phyloP scores from a whole-genome alignment of 2,113 vertebrate species.

The Caranx melampygus region DNA sequence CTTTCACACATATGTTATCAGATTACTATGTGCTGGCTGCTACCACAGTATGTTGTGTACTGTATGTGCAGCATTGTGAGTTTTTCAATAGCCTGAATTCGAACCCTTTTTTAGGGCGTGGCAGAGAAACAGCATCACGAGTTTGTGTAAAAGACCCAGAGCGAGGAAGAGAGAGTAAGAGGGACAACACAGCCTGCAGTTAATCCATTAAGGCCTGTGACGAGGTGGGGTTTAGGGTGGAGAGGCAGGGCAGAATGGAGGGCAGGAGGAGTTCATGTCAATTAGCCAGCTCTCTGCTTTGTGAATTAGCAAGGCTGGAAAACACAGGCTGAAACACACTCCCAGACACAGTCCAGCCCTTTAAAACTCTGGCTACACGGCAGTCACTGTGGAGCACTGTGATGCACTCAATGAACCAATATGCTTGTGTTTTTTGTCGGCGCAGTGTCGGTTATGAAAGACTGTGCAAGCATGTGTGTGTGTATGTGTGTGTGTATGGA shows the following conservation, averaged over 20 bases:
- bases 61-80: background rate
- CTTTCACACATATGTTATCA: slow-evolving; percentile 44
- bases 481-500: slow-evolving; percentile 9
- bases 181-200: slow-evolving; percentile 51
- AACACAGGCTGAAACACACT: slow-evolving; percentile 29
- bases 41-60: slow-evolving; percentile 2
- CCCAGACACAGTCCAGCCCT: slow-evolving; percentile 12
- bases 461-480: background rate
- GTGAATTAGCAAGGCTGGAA: slow-evolving; percentile 54
- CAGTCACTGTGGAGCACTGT: slow-evolving; percentile 10
- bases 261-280: slow-evolving; percentile 70
- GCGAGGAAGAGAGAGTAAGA: slow-evolving; percentile 27
- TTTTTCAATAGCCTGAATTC: slow-evolving; percentile 12
- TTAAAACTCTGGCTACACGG: slow-evolving; percentile 11
- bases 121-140: slow-evolving; percentile 19
- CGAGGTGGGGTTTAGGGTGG: slow-evolving; percentile 64
- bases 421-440: background rate
- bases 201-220: slow-evolving; percentile 71
- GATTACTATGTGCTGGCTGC: slow-evolving; percentile 18
- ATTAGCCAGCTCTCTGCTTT: slow-evolving; percentile 70
- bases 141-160: slow-evolving; percentile 17
- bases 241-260: slow-evolving; percentile 57
- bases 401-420: slow-evolving; percentile 23
- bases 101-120: slow-evolving; percentile 31
- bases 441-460: background rate